phyloP scores from a whole-genome alignment of 2,888 invertebrate species.

The Gastracanthus pulcherrimus region DNA sequence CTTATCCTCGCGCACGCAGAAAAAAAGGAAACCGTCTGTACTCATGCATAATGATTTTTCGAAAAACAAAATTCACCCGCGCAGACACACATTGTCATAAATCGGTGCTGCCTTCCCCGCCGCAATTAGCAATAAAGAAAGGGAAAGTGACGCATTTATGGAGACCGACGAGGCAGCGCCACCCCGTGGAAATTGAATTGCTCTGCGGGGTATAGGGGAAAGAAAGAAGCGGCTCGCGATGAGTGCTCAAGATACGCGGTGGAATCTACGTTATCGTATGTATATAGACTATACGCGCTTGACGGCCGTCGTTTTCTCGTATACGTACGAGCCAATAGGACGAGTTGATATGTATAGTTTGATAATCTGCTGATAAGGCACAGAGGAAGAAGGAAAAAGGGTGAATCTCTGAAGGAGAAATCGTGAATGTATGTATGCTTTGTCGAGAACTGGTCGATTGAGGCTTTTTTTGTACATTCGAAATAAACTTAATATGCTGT shows the following conservation, averaged over 20 bases:
- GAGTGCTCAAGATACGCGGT: background rate
- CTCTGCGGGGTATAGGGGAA: background rate
- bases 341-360: background rate
- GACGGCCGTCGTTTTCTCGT: background rate
- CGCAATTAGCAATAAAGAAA: constrained; percentile 56
- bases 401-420: too few species aligned
- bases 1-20: background rate
- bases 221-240: background rate
- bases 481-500: too few species aligned
- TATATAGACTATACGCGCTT: background rate
- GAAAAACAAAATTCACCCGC: background rate
- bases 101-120: constrained; percentile 4
- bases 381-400: background rate
- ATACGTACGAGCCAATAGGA: background rate
- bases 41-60: constrained; percentile 30
- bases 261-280: background rate
- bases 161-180: constrained; percentile 10
- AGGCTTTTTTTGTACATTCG: background rate
- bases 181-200: constrained; percentile 53
- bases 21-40: background rate
- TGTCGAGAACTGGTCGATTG: background rate
- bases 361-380: constrained; percentile 19
- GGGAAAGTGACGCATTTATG: constrained; percentile 52
- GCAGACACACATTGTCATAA: constrained; percentile 14
- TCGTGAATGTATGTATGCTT: background rate